Evolutionary conservation across 2,797 vertebrate species (phyloP).

Genomic region (Hippopotamyrus pictus): DNA sequence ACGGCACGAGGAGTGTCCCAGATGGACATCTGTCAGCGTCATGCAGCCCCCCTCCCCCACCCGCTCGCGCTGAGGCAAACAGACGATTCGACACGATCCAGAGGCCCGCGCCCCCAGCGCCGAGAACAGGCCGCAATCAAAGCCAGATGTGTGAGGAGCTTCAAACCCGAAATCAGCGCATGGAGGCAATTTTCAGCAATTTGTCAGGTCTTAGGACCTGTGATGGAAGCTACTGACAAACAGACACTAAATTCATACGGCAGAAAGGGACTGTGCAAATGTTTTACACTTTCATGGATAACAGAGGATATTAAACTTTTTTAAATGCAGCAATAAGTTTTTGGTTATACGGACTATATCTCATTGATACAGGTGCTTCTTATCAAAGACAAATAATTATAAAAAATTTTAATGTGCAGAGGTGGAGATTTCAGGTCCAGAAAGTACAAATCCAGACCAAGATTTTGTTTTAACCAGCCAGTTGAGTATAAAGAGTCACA

Average conservation of each 20-base stretch:
- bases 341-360: neutral
- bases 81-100: conserved; percentile 55
- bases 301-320: neutral
- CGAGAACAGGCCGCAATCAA: conserved; percentile 53
- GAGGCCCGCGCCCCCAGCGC: neutral
- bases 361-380: neutral
- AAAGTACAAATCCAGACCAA: neutral
- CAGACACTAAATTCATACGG: conserved; percentile 55
- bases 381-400: neutral
- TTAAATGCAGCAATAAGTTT: neutral
- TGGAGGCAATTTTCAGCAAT: conserved; percentile 77
- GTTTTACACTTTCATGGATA: neutral
- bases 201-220: conserved; percentile 71
- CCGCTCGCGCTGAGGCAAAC: conserved; percentile 10
- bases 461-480: neutral
- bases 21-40: conserved; percentile 54
- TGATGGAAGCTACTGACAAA: conserved; percentile 56
- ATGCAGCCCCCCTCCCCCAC: conserved; percentile 32
- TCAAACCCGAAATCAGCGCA: conserved; percentile 70
- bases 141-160: conserved; percentile 72
- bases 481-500: neutral
- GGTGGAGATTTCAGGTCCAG: neutral
- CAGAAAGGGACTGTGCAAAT: conserved; percentile 20
- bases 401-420: neutral
- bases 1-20: conserved; percentile 41